Percentiles rank a stretch among this genome's conserved stretches.
These are phyloP conservation scores for Ceyx erithaca DNA, from an alignment of 2,797 vertebrate species.

Conservation along the genomic window DNA sequence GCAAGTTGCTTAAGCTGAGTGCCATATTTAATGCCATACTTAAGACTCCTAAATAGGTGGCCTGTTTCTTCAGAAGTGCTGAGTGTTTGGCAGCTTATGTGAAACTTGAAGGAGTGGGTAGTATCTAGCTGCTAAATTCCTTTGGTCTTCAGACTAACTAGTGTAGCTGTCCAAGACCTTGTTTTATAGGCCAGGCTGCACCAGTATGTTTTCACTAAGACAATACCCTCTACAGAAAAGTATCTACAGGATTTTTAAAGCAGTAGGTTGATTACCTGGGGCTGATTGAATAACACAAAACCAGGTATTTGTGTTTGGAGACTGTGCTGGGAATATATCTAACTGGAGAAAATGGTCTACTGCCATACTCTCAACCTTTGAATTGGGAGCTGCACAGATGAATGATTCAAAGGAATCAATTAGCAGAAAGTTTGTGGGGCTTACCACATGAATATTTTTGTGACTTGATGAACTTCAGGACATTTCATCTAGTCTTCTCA, in stretches of 20 bases:
- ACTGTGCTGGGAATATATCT: not conserved
- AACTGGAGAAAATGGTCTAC: rapidly evolving
- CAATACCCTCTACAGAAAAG: not conserved
- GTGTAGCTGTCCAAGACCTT: not conserved
- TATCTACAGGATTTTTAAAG: not conserved
- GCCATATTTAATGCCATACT: not conserved
- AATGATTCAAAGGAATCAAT: not conserved
- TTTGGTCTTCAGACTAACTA: not conserved
- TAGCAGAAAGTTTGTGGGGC: not conserved
- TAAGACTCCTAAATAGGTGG: not conserved
- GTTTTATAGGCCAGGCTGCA: not conserved
- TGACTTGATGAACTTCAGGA: not conserved
- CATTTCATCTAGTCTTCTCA: not conserved
- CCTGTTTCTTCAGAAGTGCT: not conserved
- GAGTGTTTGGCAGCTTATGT: not conserved
- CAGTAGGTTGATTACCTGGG: not conserved
- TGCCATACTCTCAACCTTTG: not conserved
- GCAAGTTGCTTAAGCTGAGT: not conserved
- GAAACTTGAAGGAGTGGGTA: not conserved
- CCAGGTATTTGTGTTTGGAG: not conserved
- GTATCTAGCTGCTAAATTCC: not conserved
- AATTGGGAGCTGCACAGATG: not conserved
- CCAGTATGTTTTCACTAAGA: not conserved
- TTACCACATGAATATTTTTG: not conserved
- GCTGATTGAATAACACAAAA: not conserved